A percentile compares a stretch with the other conserved stretches of the same genome.
Conservation (phyloP, 2,797 vertebrate species). For the Babyrousa celebensis region DNA sequence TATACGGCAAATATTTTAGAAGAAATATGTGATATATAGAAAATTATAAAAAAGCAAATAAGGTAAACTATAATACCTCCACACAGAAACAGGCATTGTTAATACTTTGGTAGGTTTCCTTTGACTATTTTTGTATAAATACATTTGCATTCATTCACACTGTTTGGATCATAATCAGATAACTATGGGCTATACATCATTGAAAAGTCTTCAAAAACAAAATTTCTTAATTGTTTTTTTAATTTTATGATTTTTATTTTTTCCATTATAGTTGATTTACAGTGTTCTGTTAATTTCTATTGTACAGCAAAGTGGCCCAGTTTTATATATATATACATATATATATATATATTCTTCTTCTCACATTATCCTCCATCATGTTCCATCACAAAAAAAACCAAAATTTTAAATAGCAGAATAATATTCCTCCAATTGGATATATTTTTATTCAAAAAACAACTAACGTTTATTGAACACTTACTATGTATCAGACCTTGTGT, state of each 20-base stretch:
- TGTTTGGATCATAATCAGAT: neutral
- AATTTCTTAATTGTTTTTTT: neutral
- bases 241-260: no score
- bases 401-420: neutral
- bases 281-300: no score
- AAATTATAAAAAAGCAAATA: conserved; percentile 24
- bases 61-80: neutral
- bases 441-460: neutral
- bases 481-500: neutral
- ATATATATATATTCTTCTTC: no score
- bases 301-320: no score
- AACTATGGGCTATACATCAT: neutral
- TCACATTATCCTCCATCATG: no score
- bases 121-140: conserved; percentile 16
- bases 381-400: no score
- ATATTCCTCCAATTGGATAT: neutral
- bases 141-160: neutral
- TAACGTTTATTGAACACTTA: neutral
- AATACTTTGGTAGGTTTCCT: neutral
- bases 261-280: no score
- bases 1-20: neutral
- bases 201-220: conserved; percentile 29
- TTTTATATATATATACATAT: no score
- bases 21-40: conserved; percentile 46
- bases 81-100: neutral